phyloP scores from a whole-genome alignment of 2,113 vertebrate genomes.

The Brachyhypopomus occidentalis region DNA sequence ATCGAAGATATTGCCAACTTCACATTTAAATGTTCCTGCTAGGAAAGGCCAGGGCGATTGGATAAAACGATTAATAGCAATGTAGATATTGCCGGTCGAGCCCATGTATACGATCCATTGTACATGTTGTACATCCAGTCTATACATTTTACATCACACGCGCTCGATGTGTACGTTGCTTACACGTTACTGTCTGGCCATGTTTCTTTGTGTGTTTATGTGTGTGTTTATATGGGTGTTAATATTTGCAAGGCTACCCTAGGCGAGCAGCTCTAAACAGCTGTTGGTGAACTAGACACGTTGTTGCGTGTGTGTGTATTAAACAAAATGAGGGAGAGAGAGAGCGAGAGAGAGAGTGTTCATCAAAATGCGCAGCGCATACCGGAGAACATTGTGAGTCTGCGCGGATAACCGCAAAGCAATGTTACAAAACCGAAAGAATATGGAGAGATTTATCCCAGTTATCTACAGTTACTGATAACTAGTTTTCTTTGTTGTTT shows the following conservation, averaged over 20 bases:
- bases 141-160: too few relatives aligned
- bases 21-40: too few relatives aligned
- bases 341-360: neutral
- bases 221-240: neutral
- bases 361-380: conserved; percentile 47
- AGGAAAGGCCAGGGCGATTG: too few relatives aligned
- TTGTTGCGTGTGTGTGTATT: neutral
- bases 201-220: neutral
- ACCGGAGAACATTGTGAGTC: conserved; percentile 45
- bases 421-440: conserved; percentile 25
- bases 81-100: too few relatives aligned
- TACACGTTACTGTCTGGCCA: neutral
- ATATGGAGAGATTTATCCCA: conserved; percentile 1
- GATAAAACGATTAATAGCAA: too few relatives aligned
- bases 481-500: neutral
- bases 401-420: conserved; percentile 29
- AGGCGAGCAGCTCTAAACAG: too few relatives aligned
- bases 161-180: too few relatives aligned
- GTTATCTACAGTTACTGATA: neutral
- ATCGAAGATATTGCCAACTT: too few relatives aligned
- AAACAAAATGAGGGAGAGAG: neutral
- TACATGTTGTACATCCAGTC: too few relatives aligned
- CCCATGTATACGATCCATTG: too few relatives aligned
- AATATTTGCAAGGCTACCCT: too few relatives aligned
- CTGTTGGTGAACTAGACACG: too few relatives aligned